These are phyloP conservation scores for Takifugu rubripes DNA, from an alignment of 2,797 vertebrate species.

Conservation along the genomic window DNA sequence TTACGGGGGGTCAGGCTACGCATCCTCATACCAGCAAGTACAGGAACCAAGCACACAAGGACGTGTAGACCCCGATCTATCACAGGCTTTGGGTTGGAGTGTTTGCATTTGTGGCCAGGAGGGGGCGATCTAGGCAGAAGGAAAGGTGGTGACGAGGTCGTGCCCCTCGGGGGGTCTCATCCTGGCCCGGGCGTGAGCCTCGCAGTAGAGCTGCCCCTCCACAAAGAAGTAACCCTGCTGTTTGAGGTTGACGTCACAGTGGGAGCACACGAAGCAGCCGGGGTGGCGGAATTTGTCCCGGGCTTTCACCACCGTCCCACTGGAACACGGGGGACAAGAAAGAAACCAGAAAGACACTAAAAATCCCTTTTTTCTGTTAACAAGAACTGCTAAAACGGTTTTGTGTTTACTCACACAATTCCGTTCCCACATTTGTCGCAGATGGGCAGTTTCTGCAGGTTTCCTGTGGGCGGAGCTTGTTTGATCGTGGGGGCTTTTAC, in stretches of 20 bases:
- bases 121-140: constrained; percentile 71
- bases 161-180: constrained; percentile 90
- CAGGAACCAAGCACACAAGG: no score
- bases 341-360: not conserved
- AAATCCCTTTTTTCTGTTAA: not conserved
- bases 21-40: no score
- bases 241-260: constrained; percentile 94
- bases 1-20: no score
- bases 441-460: constrained; percentile 88
- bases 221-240: constrained; percentile 97
- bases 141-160: constrained; percentile 85
- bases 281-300: constrained; percentile 92
- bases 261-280: constrained; percentile 92
- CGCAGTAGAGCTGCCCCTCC: constrained; percentile 93
- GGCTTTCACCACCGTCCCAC: constrained; percentile 93
- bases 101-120: constrained; percentile 6
- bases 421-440: constrained; percentile 96
- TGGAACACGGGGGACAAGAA: constrained; percentile 36
- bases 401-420: constrained; percentile 86
- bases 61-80: no score
- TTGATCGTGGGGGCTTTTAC: constrained; percentile 89
- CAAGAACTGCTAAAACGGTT: not conserved
- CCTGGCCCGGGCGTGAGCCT: constrained; percentile 86
- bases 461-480: constrained; percentile 72
- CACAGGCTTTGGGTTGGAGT: constrained; percentile 12